These are phyloP conservation scores for Penaeus indicus DNA, from an alignment of 1,140 invertebrate species.

Conservation along the genomic window DNA sequence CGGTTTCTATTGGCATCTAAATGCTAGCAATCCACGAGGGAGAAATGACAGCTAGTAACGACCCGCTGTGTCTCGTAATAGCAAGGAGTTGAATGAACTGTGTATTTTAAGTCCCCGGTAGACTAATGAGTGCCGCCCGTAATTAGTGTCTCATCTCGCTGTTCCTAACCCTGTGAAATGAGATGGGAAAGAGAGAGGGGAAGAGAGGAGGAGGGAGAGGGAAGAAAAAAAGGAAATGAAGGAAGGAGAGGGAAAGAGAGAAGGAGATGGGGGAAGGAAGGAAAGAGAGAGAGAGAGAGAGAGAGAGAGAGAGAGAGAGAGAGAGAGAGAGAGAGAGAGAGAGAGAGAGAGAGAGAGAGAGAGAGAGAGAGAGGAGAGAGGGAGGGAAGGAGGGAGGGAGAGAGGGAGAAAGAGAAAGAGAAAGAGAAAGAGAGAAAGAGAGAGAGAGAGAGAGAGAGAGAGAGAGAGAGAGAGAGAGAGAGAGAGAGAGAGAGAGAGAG, in stretches of 20 bases:
- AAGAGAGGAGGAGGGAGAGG: neutral
- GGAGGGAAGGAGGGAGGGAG: neutral
- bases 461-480: too few species aligned
- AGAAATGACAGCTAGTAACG: too few species aligned
- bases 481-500: too few species aligned
- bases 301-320: neutral
- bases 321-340: neutral
- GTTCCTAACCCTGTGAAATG: too few species aligned
- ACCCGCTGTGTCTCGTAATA: too few species aligned
- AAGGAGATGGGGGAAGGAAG: neutral
- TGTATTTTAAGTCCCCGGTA: too few species aligned
- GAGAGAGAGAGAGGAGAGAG: neutral
- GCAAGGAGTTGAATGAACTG: too few species aligned
- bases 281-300: neutral
- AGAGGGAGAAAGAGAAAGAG: constrained; percentile 11
- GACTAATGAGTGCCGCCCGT: too few species aligned
- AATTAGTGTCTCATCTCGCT: too few species aligned
- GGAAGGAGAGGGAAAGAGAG: neutral
- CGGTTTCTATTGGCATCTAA: too few species aligned
- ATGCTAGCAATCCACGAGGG: too few species aligned
- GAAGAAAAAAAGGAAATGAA: neutral
- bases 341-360: neutral
- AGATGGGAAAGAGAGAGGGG: neutral
- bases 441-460: too few species aligned
- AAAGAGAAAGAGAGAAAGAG: neutral